Conservation (phyloP, 2,113 vertebrate species). For the Ranitomeya imitator region DNA sequence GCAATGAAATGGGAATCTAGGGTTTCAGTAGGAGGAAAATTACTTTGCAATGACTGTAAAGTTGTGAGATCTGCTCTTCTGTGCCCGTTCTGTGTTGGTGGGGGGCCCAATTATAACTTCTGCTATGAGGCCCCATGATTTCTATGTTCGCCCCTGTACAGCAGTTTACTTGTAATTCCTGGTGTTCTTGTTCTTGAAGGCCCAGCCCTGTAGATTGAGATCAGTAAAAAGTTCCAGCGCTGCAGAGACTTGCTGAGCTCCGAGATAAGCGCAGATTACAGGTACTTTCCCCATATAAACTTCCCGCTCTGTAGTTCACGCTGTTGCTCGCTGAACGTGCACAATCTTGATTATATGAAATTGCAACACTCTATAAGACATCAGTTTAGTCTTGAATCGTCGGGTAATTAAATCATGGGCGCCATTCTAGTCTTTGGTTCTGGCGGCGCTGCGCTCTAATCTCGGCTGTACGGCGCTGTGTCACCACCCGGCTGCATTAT, state of each 20-base stretch:
- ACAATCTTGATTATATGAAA: background rate
- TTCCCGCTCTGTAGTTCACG: background rate
- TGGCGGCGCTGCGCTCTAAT: background rate
- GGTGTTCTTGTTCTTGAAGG: background rate
- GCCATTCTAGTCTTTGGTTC: background rate
- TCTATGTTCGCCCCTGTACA: too few relatives aligned
- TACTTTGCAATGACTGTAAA: too few relatives aligned
- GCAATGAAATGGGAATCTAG: too few relatives aligned
- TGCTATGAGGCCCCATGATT: too few relatives aligned
- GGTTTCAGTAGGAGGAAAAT: too few relatives aligned
- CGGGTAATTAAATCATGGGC: constrained; percentile 13
- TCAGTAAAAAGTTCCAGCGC: background rate
- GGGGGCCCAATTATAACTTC: too few relatives aligned
- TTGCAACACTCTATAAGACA: background rate
- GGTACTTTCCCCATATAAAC: background rate
- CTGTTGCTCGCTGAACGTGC: constrained; percentile 1
- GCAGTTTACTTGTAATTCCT: too few relatives aligned
- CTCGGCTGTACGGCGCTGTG: background rate
- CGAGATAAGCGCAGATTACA: background rate
- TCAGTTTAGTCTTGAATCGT: constrained; percentile 15
- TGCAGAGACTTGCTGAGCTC: constrained; percentile 6
- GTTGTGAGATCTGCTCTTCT: too few relatives aligned
- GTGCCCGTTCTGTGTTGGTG: too few relatives aligned
- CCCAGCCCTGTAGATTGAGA: constrained; percentile 41
- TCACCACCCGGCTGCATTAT: background rate